Conservation (phyloP, 2,113 vertebrate species). For the Lontra canadensis region DNA sequence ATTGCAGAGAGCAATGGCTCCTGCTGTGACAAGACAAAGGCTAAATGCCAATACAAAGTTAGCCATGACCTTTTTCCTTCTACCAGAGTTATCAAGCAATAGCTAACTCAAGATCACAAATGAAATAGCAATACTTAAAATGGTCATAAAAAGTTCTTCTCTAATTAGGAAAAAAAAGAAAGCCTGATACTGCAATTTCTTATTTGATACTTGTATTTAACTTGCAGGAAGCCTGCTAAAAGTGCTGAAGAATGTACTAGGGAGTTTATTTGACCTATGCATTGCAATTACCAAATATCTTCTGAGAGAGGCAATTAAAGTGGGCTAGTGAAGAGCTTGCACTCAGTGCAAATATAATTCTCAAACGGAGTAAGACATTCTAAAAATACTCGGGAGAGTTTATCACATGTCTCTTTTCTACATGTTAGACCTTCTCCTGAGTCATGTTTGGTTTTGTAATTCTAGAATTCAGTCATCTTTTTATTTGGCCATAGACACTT, state of each 20-base stretch:
- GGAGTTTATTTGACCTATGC: constrained; percentile 28
- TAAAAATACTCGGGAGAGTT: neutral
- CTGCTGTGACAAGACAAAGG: constrained; percentile 24
- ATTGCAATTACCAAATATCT: constrained; percentile 22
- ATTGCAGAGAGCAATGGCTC: neutral
- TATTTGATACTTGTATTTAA: constrained; percentile 27
- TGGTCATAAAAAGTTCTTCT: neutral
- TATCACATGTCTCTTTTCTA: neutral
- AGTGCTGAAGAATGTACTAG: neutral
- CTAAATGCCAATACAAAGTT: neutral
- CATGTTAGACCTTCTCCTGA: neutral
- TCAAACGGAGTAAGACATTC: neutral
- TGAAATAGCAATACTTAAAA: constrained; percentile 18
- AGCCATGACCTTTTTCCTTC: neutral
- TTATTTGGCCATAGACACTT: neutral
- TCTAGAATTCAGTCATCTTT: neutral
- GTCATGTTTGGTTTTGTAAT: neutral
- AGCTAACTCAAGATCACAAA: neutral
- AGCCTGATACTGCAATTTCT: neutral
- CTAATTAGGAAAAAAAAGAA: constrained; percentile 29
- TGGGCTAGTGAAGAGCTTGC: neutral
- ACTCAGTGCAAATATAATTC: neutral
- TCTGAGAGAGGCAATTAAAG: constrained; percentile 13
- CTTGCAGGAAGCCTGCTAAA: neutral
- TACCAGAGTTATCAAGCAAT: neutral